Conservation (phyloP, 2,888 invertebrate species). For the Coenonympha arcania region DNA sequence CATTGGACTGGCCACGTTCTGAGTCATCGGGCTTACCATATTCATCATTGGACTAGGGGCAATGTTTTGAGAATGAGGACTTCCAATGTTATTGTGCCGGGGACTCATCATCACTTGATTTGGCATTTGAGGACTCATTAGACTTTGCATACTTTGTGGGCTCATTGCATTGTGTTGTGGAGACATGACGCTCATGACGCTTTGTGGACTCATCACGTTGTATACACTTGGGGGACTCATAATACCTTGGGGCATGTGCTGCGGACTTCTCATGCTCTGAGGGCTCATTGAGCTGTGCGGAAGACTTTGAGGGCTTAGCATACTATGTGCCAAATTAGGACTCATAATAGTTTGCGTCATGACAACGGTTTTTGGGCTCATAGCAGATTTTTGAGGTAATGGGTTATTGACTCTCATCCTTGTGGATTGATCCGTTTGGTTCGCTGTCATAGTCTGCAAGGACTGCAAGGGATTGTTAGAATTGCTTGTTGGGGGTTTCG, state of each 20-base stretch:
- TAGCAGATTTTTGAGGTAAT: conserved; percentile 53
- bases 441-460: conserved; percentile 61
- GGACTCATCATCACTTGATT: conserved; percentile 69
- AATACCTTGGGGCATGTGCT: conserved; percentile 51
- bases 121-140: conserved; percentile 66
- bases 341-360: conserved; percentile 62
- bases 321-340: conserved; percentile 58
- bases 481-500: conserved; percentile 44
- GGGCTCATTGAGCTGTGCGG: conserved; percentile 68
- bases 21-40: conserved; percentile 60
- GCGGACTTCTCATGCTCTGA: conserved; percentile 63
- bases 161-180: conserved; percentile 68
- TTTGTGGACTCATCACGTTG: conserved; percentile 68
- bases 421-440: conserved; percentile 58
- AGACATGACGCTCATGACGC: conserved; percentile 69
- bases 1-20: conserved; percentile 66
- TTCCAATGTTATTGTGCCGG: conserved; percentile 53
- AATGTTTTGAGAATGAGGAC: conserved; percentile 46
- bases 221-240: conserved; percentile 66
- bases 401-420: conserved; percentile 52
- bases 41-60: conserved; percentile 61
- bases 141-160: conserved; percentile 64
- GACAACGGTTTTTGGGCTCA: conserved; percentile 58
- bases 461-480: conserved; percentile 59
- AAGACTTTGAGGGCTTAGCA: conserved; percentile 65